Conservation (phyloP, 30 jellyfish, hydroid and myxozoan species). For the Sanderia malayensis region DNA sequence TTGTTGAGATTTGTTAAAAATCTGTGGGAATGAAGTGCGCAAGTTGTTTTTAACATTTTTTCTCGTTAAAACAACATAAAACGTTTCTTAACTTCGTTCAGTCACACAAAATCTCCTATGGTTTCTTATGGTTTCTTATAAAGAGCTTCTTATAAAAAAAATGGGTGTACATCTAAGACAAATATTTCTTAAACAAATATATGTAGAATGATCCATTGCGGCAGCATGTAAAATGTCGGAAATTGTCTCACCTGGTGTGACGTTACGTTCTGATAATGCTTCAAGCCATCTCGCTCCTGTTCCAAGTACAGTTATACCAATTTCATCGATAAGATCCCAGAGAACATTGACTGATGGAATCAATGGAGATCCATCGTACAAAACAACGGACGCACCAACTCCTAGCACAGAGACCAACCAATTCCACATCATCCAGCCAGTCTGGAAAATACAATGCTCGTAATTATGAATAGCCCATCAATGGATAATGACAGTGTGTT, state of each 20-base stretch:
- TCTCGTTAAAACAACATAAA: no score
- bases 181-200: no score
- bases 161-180: no score
- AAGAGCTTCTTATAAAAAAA: no score
- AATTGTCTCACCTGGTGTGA: slow-evolving; percentile 54
- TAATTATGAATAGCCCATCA: not conserved
- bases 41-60: no score
- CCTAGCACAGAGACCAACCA: slow-evolving; percentile 95
- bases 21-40: no score
- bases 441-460: slow-evolving; percentile 51
- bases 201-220: no score
- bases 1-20: no score
- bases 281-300: slow-evolving; percentile 98
- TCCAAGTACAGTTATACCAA: slow-evolving; percentile 89
- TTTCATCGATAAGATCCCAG: slow-evolving; percentile 90
- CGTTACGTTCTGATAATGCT: slow-evolving; percentile 78
- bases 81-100: no score
- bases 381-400: slow-evolving; percentile 85
- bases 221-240: no score
- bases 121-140: no score
- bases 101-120: no score
- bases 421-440: slow-evolving; percentile 99
- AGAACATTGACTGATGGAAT: slow-evolving; percentile 85
- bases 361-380: slow-evolving; percentile 98
- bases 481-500: not conserved